Evolutionary conservation across 2,888 invertebrate species (phyloP), one percentile per base, ranked within the genome.

Genomic region (Cephus runcator): DNA sequence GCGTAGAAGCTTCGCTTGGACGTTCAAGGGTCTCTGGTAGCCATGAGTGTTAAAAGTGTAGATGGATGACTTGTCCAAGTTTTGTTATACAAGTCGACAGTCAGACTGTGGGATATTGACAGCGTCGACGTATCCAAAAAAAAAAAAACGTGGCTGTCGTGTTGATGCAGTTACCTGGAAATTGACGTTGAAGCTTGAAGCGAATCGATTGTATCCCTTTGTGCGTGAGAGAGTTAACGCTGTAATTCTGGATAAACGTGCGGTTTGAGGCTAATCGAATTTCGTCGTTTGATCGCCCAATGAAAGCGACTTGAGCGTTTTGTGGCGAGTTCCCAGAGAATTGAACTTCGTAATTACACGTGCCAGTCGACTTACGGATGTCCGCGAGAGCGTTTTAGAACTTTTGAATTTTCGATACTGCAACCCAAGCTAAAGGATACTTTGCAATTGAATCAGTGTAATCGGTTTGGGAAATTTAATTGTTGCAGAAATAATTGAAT

Each of bases 401-500:
- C 56, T 23, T 40, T 23, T 9, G 56, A 56, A 56, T 23, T 9
- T 9, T 23, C 56, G 23, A 23, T 9, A 56, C 56, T 23, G 23
- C 15, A 9, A 9, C 12, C 23, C 23, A 56, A 23, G 23, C 15
- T 9, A 3, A 40, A 23, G 9, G 56, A 56, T 56, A 56, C 56
- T 56, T 56, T 23, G 6, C 2, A 9, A 56, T 56, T 56, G 23
- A 23, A 23, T 23, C 9, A 1, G 1, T 23, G 0, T 56, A 56
- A 56, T 23, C 23, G 40, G 23, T 9, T 1, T 56, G 56, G 56
- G 0, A 56, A 40, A 56, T 56, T 56, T 56, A 2, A 40, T 79
- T 76, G 78, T 81, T 83, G 69, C 81, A 82, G 82, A 30, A 79
- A 78, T 82, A 84, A 84, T 80, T 71, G 9, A 71, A 34, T 31